Base-by-base conservation (phyloP, 2,888 invertebrate species). In the Archips crataeganus region DNA sequence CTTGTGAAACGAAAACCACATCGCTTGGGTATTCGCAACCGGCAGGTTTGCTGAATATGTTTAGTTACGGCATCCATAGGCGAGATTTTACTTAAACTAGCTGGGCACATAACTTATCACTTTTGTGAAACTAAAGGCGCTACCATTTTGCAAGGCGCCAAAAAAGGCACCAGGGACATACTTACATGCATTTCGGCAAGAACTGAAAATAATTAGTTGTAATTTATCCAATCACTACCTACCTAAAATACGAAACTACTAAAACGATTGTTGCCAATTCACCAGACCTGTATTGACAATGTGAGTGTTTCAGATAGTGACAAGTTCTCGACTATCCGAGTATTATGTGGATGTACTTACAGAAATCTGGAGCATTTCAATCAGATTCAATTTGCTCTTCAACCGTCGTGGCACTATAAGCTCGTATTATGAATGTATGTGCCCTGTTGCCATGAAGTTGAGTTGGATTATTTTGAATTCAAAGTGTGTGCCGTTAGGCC, bases 361-460 rank as follows among this genome's bases (percentile, higher is more conserved):
- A 81, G 78, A 85, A 87, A 90, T 89, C 87, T 90, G 83, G 90
- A 88, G 84, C 90, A 85, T 84, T 88, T 88, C 88, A 90, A 89
- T 90, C 87, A 87, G 77, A 68, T 65, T 76, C 88, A 89, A 89
- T 89, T 88, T 86, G 87, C 78, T 80, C 78, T 75, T 78, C 77
- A 81, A 79, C 78, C 77, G 71, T 15, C 61, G 42, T 54, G 36
- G 60, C 61, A 54, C 54, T 71, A 42, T 23, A 51, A 66, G 49
- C 47, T 65, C 36, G 11, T 39, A 49, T 49, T 57, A 15, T 49
- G 62, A 42, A 54, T 54, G 54, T 15, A 23, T 23, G 23, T 59
- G 47, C 15, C 0, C 6, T 57, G 51, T 54, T 64, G 54, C n/a
- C 9, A 9, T 70, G 36, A 60, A 23, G n/a, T 62, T 3, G 42